Evolutionary conservation across 92 coral and sea anemone genomes (phyloP).

Genomic region (Epizoanthus ramosus): DNA sequence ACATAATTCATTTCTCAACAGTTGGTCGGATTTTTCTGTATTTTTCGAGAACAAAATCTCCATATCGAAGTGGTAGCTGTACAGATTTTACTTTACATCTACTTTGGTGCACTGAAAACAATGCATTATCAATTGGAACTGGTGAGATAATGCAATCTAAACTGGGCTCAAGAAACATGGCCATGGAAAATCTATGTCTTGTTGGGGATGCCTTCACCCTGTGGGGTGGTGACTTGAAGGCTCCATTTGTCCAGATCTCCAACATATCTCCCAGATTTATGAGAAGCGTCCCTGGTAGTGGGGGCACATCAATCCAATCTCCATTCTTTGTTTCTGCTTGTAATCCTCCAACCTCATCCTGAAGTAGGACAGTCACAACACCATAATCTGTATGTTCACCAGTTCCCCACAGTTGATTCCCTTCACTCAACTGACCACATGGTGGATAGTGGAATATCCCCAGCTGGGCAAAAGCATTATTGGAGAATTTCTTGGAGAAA

Average conservation of each 20-base stretch:
- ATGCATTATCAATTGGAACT: conserved; percentile 61
- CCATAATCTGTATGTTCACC: conserved; percentile 91
- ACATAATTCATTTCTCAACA: conserved; percentile 14
- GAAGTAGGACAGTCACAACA: conserved; percentile 67
- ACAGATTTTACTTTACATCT: conserved; percentile 40
- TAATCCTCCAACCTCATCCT: conserved; percentile 82
- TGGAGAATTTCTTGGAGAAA: conserved; percentile 55
- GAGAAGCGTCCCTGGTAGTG: conserved; percentile 71
- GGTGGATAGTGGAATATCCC: conserved; percentile 85
- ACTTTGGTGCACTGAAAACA: conserved; percentile 47
- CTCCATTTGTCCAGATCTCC: conserved; percentile 83
- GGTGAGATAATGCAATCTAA: conserved; percentile 69
- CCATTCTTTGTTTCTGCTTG: conserved; percentile 65
- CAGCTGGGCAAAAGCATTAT: conserved; percentile 62
- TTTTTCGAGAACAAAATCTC: conserved; percentile 63
- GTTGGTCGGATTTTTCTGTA: conserved; percentile 46
- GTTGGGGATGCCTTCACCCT: conserved; percentile 61
- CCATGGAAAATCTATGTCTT: conserved; percentile 69
- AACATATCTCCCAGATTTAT: conserved; percentile 82
- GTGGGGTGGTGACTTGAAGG: conserved; percentile 68
- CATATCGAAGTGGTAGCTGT: conserved; percentile 66
- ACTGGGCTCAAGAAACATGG: conserved; percentile 77
- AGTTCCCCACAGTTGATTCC: conserved; percentile 55
- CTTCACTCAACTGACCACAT: conserved; percentile 9
- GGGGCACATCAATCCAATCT: conserved; percentile 76